Evolutionary conservation across 2,888 invertebrate species (phyloP).

Genomic region (Philopedon plagiatum): DNA sequence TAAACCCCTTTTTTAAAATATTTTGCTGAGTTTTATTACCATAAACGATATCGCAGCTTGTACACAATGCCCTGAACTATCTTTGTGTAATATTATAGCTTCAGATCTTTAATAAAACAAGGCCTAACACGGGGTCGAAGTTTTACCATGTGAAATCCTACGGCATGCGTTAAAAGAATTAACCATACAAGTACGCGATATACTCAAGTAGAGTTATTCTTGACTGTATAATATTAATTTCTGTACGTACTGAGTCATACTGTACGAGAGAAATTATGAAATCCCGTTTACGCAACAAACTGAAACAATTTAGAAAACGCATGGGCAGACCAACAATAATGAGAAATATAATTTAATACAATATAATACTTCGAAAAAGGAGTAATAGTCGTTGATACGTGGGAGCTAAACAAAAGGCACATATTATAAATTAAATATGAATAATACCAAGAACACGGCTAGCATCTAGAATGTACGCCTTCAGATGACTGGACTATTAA

Average conservation of each 20-base stretch:
- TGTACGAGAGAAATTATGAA: not conserved
- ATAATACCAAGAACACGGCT: constrained; percentile 54
- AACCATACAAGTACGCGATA: no score
- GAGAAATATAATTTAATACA: constrained; percentile 47
- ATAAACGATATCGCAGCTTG: no score
- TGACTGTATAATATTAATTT: no score
- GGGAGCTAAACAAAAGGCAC: constrained; percentile 51
- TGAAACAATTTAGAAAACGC: constrained; percentile 9
- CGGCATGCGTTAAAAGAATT: no score
- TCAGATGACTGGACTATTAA: constrained; percentile 50
- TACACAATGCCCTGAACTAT: no score
- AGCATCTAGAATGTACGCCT: constrained; percentile 48
- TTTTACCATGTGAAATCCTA: no score
- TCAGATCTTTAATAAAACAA: no score
- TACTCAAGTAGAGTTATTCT: no score
- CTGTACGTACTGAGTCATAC: not conserved
- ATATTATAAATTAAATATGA: constrained; percentile 56
- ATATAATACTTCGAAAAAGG: constrained; percentile 43
- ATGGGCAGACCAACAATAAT: constrained; percentile 33
- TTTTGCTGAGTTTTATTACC: no score
- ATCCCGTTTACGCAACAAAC: constrained; percentile 1
- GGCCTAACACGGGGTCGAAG: no score
- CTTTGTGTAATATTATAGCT: no score
- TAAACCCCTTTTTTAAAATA: no score
- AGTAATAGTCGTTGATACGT: constrained; percentile 38